Conservation (phyloP, 2,113 vertebrate genomes). For the Rousettus leschenaultii region DNA sequence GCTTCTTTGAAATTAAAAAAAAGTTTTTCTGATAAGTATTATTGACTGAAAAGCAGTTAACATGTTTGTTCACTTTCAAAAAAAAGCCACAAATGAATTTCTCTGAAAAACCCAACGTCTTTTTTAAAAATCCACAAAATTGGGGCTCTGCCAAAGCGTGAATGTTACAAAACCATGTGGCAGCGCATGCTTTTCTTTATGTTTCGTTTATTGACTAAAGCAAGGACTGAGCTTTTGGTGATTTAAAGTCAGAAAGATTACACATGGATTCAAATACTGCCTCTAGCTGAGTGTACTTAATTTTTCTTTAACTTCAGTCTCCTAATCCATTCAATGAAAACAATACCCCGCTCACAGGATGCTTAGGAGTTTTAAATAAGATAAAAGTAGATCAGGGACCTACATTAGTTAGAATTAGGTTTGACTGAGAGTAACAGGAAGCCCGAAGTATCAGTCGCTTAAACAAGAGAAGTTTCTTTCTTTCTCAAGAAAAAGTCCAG, state of each 20-base stretch:
- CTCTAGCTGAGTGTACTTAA: not conserved
- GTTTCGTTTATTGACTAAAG: not conserved
- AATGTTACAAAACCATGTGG: not conserved
- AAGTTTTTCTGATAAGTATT: slow-evolving; percentile 68
- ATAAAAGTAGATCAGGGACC: not conserved
- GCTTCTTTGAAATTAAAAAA: slow-evolving; percentile 62
- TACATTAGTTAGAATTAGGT: not conserved
- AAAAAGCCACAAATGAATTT: slow-evolving; percentile 56
- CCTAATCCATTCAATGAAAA: not conserved
- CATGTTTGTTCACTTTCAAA: slow-evolving; percentile 67
- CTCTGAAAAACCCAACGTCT: slow-evolving; percentile 58
- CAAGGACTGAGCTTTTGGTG: not conserved
- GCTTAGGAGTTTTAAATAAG: not conserved
- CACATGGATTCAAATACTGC: not conserved
- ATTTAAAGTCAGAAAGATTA: not conserved
- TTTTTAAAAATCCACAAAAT: slow-evolving; percentile 59
- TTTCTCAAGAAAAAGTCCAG: not conserved
- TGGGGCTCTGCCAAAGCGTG: slow-evolving; percentile 18
- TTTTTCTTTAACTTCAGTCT: not conserved
- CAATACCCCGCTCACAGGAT: not conserved
- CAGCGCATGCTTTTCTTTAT: not conserved
- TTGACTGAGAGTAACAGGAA: not conserved
- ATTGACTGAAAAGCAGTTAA: slow-evolving; percentile 66
- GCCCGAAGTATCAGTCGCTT: not conserved
- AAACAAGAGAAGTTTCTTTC: not conserved